Evolutionary conservation across 2,888 invertebrate genomes (phyloP), one percentile per base, ranked within the genome.

Genomic region (Magallana nippona): DNA sequence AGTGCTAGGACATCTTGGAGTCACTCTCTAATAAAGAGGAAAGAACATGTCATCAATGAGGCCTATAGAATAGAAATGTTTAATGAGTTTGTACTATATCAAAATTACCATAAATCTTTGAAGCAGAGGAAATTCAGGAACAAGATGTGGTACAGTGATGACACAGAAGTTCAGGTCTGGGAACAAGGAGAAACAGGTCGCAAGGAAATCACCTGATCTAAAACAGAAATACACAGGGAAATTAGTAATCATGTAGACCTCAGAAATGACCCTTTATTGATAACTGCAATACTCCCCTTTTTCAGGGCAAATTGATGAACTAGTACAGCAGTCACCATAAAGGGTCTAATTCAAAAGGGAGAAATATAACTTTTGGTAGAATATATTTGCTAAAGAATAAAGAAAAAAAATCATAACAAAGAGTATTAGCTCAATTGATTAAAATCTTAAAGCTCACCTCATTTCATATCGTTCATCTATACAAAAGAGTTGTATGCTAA

Each of bases 401-500:
- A 62, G 32, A 62, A 2, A 81, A 15, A 32, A 17, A 56, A 56
- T 8, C 3, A 11, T 11, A 19, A n/a, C 57, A 22, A 1, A 57
- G 15, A n/a, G 60, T 15, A 3, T 11, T 79, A 32, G 55, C 79
- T 19, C n/a, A 63, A 13, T 0, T 22, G 32, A 15, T 17, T 44
- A 0, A n/a, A n/a, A 44, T 44, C 44, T 8, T 44, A 8, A 55
- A 8, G n/a, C 82, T 83, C 78, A 94, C 94, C 94, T 94, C 93
- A 93, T 94, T 88, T 94, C 94, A 88, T 92, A 94, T 88, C 90
- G 89, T 86, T 94, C 94, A 87, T 94, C 94, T 82, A 94, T 93
- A 87, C 93, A 93, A 89, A 94, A 94, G 5, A 94, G 91, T 87
- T 94, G 94, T n/a, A 94, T 93, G 79, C 92, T 91, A 89, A 94